phyloP scores from a whole-genome alignment of 1,140 invertebrate species.

The Hermatobates lingyangjiaoensis region DNA sequence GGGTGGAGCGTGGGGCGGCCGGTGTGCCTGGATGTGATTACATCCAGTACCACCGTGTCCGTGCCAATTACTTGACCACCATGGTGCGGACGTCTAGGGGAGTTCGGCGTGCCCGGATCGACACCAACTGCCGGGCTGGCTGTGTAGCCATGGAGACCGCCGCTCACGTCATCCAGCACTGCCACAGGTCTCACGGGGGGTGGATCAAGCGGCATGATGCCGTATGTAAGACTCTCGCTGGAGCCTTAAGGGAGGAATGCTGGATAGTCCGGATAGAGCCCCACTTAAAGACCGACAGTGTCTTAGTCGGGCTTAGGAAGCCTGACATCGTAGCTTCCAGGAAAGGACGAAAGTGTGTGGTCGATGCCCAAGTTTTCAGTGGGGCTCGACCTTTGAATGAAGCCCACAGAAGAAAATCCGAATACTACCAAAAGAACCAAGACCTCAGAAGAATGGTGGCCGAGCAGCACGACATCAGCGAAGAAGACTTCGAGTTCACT shows the following conservation, averaged over 20 bases:
- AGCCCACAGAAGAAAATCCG: too few species aligned
- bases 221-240: constrained; percentile 7
- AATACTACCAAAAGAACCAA: too few species aligned
- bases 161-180: constrained; percentile 23
- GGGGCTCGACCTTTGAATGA: background rate
- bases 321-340: background rate
- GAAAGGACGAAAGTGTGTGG: background rate
- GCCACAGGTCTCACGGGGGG: constrained; percentile 21
- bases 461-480: too few species aligned
- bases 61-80: constrained; percentile 15
- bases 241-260: background rate
- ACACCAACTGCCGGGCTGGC: constrained; percentile 19
- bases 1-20: background rate
- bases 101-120: constrained; percentile 1
- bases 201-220: constrained; percentile 21
- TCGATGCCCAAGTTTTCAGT: background rate
- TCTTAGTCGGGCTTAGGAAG: background rate
- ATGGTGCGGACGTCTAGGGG: constrained; percentile 14
- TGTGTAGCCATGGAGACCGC: constrained; percentile 21
- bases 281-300: background rate
- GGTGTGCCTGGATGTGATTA: constrained; percentile 14
- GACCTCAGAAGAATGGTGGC: too few species aligned
- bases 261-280: background rate
- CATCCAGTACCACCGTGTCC: constrained; percentile 7
- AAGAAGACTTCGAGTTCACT: too few species aligned